Percentiles rank a stretch among this genome's conserved stretches.
Evolutionary conservation across 2,888 invertebrate species (phyloP).

Genomic region (Cetonia aurata): DNA sequence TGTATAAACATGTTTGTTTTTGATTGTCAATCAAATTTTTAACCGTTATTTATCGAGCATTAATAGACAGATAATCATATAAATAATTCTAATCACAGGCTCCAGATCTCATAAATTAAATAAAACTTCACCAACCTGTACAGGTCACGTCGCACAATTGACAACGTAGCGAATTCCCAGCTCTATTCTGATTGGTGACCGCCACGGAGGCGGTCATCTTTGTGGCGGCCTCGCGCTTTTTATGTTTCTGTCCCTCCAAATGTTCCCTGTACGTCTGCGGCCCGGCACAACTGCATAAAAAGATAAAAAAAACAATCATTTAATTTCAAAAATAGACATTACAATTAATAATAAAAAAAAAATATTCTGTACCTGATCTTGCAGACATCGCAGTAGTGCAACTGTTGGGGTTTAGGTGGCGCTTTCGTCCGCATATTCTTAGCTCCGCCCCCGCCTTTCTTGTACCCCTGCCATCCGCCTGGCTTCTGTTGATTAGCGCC

Average conservation of each 20-base stretch:
- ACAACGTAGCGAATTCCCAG: slow-evolving; percentile 85
- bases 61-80: too few relatives aligned
- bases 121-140: slow-evolving; percentile 74
- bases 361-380: slow-evolving; percentile 87
- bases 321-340: slow-evolving; percentile 9
- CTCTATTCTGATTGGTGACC: slow-evolving; percentile 73
- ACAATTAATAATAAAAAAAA: neutral
- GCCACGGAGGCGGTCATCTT: slow-evolving; percentile 78
- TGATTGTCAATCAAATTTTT: too few relatives aligned
- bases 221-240: slow-evolving; percentile 94
- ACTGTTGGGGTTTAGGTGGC: slow-evolving; percentile 90
- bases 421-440: slow-evolving; percentile 80
- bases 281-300: slow-evolving; percentile 62
- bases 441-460: slow-evolving; percentile 70
- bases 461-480: slow-evolving; percentile 74
- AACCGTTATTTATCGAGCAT: too few relatives aligned
- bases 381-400: slow-evolving; percentile 99
- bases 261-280: slow-evolving; percentile 91
- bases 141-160: slow-evolving; percentile 99
- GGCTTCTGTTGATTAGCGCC: slow-evolving; percentile 66
- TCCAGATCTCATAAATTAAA: neutral
- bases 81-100: too few relatives aligned
- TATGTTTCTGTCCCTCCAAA: slow-evolving; percentile 98
- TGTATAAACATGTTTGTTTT: too few relatives aligned
- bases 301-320: slow-evolving; percentile 18